Evolutionary conservation across 2,113 vertebrate species (phyloP).

Genomic region (Pseudopipra pipra): DNA sequence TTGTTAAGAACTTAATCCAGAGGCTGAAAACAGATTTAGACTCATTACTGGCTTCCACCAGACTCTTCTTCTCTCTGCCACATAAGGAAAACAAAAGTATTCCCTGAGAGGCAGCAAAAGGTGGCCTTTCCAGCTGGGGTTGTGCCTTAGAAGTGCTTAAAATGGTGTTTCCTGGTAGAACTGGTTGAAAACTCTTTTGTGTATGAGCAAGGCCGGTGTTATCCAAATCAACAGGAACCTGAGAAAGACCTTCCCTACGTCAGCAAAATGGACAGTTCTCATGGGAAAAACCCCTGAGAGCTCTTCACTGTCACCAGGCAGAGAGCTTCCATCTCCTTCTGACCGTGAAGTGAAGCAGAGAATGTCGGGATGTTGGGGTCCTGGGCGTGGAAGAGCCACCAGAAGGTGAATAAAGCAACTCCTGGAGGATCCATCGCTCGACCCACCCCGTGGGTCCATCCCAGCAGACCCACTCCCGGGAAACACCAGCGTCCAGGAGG

Average conservation of each 20-base stretch:
- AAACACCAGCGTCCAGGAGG: neutral
- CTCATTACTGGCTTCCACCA: neutral
- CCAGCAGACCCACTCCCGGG: neutral
- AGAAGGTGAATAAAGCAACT: neutral
- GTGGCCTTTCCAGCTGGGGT: neutral
- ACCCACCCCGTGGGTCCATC: neutral
- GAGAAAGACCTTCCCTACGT: neutral
- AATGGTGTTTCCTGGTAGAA: neutral
- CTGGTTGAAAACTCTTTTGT: neutral
- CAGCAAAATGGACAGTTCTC: neutral
- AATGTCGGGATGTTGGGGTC: neutral
- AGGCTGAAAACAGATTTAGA: neutral
- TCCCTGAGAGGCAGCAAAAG: neutral
- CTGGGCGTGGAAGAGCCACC: neutral
- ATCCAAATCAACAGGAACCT: neutral
- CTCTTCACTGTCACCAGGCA: neutral
- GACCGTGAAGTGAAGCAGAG: neutral
- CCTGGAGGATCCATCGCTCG: fast-evolving
- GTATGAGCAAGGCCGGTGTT: fast-evolving
- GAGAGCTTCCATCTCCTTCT: neutral
- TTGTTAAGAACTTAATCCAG: neutral
- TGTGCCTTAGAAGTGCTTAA: neutral
- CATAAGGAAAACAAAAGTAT: neutral
- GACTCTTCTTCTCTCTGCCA: neutral
- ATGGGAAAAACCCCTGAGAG: fast-evolving